These are phyloP conservation scores for Cotesia chilonis DNA, from an alignment of 1,140 invertebrate genomes.

Conservation along the genomic window DNA sequence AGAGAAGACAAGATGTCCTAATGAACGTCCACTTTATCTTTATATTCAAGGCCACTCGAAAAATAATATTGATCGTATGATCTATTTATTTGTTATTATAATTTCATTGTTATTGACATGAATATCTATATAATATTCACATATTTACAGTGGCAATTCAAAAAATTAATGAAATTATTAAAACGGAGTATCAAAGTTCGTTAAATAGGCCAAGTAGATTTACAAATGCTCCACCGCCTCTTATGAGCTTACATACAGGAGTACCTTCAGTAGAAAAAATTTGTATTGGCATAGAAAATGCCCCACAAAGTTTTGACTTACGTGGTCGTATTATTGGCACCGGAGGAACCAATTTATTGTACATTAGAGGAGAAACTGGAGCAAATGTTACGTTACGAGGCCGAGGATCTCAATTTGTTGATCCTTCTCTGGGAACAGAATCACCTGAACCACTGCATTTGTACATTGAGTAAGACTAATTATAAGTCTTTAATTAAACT, in stretches of 20 bases:
- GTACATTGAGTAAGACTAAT: conserved; percentile 72
- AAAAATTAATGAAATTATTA: conserved; percentile 72
- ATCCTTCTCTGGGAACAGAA: conserved; percentile 71
- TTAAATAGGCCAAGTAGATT: conserved; percentile 64
- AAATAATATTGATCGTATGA: conserved; percentile 71
- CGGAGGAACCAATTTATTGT: conserved; percentile 78
- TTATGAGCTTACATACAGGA: conserved; percentile 65
- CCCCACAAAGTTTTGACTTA: conserved; percentile 78
- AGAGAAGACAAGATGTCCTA: conserved; percentile 66
- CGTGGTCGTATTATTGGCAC: conserved; percentile 76
- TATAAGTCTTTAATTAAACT: conserved; percentile 19
- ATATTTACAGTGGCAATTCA: conserved; percentile 68
- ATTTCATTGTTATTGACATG: conserved; percentile 26
- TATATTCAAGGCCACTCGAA: conserved; percentile 71
- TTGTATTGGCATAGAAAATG: conserved; percentile 79
- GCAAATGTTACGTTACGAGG: conserved; percentile 78
- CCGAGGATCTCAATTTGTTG: conserved; percentile 73
- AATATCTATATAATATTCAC: conserved; percentile 25
- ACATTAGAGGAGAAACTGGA: conserved; percentile 80
- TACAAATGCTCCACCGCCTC: conserved; percentile 65
- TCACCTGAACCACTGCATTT: conserved; percentile 83
- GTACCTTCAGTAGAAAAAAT: conserved; percentile 73
- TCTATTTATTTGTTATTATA: background rate
- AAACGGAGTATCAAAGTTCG: conserved; percentile 62
- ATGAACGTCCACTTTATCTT: conserved; percentile 71